Evolutionary conservation across 2,113 vertebrate genomes (phyloP).

Genomic region (Alectura lathami): DNA sequence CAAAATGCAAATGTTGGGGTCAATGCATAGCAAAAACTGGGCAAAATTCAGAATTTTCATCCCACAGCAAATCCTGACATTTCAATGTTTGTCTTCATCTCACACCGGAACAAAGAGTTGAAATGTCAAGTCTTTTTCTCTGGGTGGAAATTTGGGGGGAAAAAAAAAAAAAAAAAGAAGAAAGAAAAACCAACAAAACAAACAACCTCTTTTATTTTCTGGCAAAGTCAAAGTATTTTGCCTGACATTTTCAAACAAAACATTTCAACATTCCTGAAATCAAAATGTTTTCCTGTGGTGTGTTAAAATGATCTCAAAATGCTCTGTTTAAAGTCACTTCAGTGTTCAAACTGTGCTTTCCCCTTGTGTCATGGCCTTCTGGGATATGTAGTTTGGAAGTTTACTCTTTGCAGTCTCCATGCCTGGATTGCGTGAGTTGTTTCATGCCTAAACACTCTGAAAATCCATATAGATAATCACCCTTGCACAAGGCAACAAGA

Average conservation of each 20-base stretch:
- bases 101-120: slow-evolving; percentile 40
- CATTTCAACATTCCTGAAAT: slow-evolving; percentile 53
- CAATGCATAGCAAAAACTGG: slow-evolving; percentile 15
- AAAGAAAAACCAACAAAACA: background rate
- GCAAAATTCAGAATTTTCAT: slow-evolving; percentile 43
- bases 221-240: slow-evolving; percentile 9
- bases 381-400: slow-evolving; percentile 41
- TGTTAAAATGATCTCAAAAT: slow-evolving; percentile 14
- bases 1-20: slow-evolving; percentile 2
- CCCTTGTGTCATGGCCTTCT: slow-evolving; percentile 9
- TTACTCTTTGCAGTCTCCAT: background rate
- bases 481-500: background rate
- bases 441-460: background rate
- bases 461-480: background rate
- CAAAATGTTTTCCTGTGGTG: slow-evolving; percentile 30
- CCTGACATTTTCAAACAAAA: slow-evolving; percentile 55
- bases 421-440: background rate
- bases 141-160: slow-evolving; percentile 11
- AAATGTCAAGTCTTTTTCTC: slow-evolving; percentile 54
- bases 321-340: background rate
- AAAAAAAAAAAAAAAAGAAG: background rate
- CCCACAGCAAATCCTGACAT: slow-evolving; percentile 53
- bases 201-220: background rate
- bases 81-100: slow-evolving; percentile 54
- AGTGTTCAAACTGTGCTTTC: background rate